Conservation (phyloP, 1,140 invertebrate species). For the Drosophila watanabei region DNA sequence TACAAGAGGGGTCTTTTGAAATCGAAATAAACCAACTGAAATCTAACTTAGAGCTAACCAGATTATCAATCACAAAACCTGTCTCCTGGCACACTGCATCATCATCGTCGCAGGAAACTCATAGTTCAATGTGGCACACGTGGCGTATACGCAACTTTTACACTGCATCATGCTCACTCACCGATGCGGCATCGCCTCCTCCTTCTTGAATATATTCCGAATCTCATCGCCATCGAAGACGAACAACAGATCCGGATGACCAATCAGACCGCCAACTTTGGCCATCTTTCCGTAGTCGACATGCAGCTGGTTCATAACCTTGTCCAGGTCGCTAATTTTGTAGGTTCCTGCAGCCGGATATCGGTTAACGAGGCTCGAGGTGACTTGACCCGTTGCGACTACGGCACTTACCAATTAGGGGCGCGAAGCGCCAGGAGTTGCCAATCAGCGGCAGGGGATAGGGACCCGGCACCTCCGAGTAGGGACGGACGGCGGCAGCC, state of each 20-base stretch:
- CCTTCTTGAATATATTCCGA: constrained; percentile 90
- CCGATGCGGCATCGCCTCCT: constrained; percentile 91
- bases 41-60: not conserved
- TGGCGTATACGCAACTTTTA: constrained; percentile 33
- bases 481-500: constrained; percentile 86
- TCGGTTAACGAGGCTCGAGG: not conserved
- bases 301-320: constrained; percentile 89
- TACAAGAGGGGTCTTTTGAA: not conserved
- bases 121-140: constrained; percentile 10
- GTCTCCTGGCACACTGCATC: not conserved
- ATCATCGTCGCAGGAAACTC: not conserved
- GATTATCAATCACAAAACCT: constrained; percentile 4
- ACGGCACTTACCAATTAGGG: constrained; percentile 88
- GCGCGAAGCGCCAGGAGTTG: constrained; percentile 93
- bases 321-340: constrained; percentile 91
- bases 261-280: constrained; percentile 90
- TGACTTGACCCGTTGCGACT: not conserved
- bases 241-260: constrained; percentile 92
- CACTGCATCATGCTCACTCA: constrained; percentile 47
- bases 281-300: constrained; percentile 90
- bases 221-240: constrained; percentile 92
- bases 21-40: not conserved
- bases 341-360: constrained; percentile 88
- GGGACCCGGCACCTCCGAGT: constrained; percentile 91
- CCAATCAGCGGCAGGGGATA: constrained; percentile 91